Conservation (phyloP, 2,888 invertebrate genomes). For the Drosophila helvetica region DNA sequence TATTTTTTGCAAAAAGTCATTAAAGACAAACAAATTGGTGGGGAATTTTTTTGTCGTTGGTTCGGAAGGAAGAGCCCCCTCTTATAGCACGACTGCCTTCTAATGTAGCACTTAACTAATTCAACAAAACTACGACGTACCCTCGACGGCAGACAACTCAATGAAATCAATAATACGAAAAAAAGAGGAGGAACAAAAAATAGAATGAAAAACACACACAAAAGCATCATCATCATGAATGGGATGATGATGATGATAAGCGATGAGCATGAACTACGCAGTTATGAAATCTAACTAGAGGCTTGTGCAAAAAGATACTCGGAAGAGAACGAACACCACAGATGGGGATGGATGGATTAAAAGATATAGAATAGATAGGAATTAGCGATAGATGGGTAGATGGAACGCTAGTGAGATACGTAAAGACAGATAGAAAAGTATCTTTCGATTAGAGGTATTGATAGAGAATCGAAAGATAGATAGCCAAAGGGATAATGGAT, state of each 20-base stretch:
- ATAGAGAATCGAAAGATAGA: too few relatives aligned
- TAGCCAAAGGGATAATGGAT: too few relatives aligned
- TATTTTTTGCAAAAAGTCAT: slow-evolving; percentile 30
- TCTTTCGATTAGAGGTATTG: too few relatives aligned
- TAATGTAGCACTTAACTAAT: slow-evolving; percentile 75
- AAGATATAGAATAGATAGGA: neutral
- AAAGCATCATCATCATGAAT: slow-evolving; percentile 50
- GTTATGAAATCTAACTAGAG: slow-evolving; percentile 56
- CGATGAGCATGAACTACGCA: slow-evolving; percentile 59
- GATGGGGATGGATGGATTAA: neutral
- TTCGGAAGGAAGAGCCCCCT: slow-evolving; percentile 32
- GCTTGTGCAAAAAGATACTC: slow-evolving; percentile 22
- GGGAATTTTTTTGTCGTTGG: neutral
- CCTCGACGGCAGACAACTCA: slow-evolving; percentile 34
- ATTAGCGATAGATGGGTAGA: too few relatives aligned
- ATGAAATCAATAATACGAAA: slow-evolving; percentile 63
- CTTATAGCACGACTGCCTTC: slow-evolving; percentile 37
- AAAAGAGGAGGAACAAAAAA: slow-evolving; percentile 25
- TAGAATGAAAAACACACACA: slow-evolving; percentile 64
- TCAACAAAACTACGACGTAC: slow-evolving; percentile 73
- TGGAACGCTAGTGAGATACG: too few relatives aligned
- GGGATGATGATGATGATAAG: slow-evolving; percentile 28
- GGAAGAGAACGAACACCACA: neutral
- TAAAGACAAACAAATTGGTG: slow-evolving; percentile 22
- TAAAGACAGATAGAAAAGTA: too few relatives aligned